Percentiles rank a stretch among this genome's conserved stretches.
These are phyloP conservation scores for Deilephila elpenor DNA, from an alignment of 2,888 invertebrate species.

Conservation along the genomic window DNA sequence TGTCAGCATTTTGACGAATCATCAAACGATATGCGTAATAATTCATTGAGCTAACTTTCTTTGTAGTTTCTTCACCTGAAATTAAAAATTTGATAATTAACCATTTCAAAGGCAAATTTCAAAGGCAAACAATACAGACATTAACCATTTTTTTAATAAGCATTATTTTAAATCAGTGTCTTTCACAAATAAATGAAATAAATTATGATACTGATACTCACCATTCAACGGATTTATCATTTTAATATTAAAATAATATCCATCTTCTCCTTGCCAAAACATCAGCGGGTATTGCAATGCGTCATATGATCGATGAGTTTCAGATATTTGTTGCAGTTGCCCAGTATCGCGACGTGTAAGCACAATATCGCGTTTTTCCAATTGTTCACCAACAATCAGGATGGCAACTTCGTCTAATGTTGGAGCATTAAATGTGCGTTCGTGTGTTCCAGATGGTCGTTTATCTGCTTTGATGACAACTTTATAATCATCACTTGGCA, in stretches of 20 bases:
- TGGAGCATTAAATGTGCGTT: constrained; percentile 58
- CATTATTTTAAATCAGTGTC: no score
- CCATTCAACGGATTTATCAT: constrained; percentile 32
- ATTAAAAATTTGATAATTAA: no score
- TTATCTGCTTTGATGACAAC: constrained; percentile 47
- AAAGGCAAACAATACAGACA: no score
- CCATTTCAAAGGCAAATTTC: no score
- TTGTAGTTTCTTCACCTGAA: constrained; percentile 34
- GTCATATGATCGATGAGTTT: constrained; percentile 34
- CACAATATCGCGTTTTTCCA: constrained; percentile 33
- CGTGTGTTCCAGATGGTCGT: constrained; percentile 53
- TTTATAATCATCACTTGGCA: constrained; percentile 46
- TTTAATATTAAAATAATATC: constrained; percentile 35
- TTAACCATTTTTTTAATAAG: no score
- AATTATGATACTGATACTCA: constrained; percentile 3
- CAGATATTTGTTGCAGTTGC: constrained; percentile 30
- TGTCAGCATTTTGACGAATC: constrained; percentile 41
- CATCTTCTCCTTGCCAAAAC: constrained; percentile 38
- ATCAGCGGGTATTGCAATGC: constrained; percentile 37
- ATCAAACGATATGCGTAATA: constrained; percentile 42
- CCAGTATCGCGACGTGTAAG: constrained; percentile 34
- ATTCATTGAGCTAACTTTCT: constrained; percentile 41
- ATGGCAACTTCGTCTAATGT: constrained; percentile 41
- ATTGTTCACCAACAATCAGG: constrained; percentile 38
- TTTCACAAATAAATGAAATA: no score